Evolutionary conservation across 2,888 invertebrate genomes (phyloP), one percentile per base, ranked within the genome.

Genomic region (Pherbina coryleti): DNA sequence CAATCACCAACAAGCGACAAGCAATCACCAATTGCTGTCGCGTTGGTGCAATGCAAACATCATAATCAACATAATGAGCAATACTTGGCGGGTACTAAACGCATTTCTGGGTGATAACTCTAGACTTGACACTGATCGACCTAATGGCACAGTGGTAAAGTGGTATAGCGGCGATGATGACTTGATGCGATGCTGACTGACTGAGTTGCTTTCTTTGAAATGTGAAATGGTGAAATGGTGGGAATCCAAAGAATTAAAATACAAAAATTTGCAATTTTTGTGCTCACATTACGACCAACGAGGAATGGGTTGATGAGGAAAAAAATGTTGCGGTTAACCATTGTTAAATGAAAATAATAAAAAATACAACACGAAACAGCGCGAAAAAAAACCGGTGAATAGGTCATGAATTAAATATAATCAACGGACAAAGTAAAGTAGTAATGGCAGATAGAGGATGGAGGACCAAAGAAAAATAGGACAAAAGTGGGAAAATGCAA

Each of bases 381-480:
- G 37, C 17, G 37, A 70, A 51, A 51, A n/a, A 70, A 70, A 51
- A 14, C 28, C 25, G 53, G 66, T 34, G 66, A 64, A 74, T 74
- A 66, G 74, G 74, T 74, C 74, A 74, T 74, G 74, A 66, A 66
- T 74, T 66, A 66, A 66, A 74, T 66, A 53, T 49, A 53, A 74
- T 66, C 60, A 72, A 51, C 53, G 66, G 53, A 66, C 49, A 28
- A n/a, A n/a, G 19, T 25, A 60, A 60, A 19, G 57, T 25, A 22
- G 28, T 22, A 60, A 22, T 25, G 25, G 28, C 5, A 19, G 34
- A 64, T 17, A 62, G 44, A n/a, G 37, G 60, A 51, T 64, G 64
- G 62, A 64, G 53, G 55, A 71, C 34, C 71, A 53, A 71, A n/a
- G 53, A 62, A 62, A 73, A 73, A 62, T 74, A n/a, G 74, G 64